These are phyloP conservation scores for Pseudochromis fuscus DNA, from an alignment of 2,797 vertebrate species.

Conservation along the genomic window DNA sequence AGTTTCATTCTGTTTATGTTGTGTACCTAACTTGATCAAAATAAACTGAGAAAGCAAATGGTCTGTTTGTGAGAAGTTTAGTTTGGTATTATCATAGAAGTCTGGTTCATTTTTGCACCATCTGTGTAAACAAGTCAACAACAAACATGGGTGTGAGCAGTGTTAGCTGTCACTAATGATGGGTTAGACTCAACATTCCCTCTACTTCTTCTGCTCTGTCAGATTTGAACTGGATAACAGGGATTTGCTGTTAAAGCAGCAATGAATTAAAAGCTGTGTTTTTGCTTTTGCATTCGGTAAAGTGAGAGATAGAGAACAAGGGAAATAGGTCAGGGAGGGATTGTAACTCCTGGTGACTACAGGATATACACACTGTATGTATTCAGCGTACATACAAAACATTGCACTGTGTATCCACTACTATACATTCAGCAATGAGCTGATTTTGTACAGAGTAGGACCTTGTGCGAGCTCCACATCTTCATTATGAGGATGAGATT, in stretches of 20 bases:
- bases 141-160: constrained; percentile 3
- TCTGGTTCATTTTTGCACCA: too few species aligned
- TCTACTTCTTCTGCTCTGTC: background rate
- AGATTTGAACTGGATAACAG: background rate
- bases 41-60: background rate
- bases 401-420: too few species aligned
- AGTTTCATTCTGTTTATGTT: background rate
- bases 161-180: background rate
- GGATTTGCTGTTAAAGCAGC: background rate
- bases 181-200: background rate
- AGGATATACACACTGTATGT: background rate
- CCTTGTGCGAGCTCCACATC: background rate
- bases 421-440: background rate
- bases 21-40: background rate
- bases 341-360: too few species aligned
- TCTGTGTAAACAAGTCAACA: constrained; percentile 15
- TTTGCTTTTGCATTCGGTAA: background rate
- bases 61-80: background rate
- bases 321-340: too few species aligned
- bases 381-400: too few species aligned
- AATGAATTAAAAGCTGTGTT: background rate
- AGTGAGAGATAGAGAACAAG: background rate
- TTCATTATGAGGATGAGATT: background rate
- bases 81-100: background rate
- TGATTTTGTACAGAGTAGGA: background rate